These are phyloP conservation scores for Kryptolebias marmoratus DNA, from an alignment of 2,113 vertebrate species.

Conservation along the genomic window DNA sequence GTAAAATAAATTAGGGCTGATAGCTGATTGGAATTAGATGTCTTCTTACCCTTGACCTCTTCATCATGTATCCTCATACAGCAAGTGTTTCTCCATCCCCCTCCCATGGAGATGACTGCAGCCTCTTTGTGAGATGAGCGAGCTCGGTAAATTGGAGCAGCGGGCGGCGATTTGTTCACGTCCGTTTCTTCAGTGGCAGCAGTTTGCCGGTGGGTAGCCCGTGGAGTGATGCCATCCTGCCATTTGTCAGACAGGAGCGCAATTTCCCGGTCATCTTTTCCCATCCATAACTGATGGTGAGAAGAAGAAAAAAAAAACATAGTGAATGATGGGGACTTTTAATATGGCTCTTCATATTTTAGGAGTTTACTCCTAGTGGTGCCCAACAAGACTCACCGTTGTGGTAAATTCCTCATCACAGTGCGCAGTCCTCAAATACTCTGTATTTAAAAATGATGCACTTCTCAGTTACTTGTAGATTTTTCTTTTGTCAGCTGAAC, in stretches of 20 bases:
- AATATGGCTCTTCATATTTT: constrained; percentile 46
- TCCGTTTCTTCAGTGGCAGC: constrained; percentile 63
- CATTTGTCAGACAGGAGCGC: constrained; percentile 73
- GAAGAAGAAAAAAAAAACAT: constrained; percentile 33
- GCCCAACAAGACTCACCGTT: constrained; percentile 34
- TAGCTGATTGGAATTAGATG: constrained; percentile 60
- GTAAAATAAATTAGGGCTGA: constrained; percentile 60
- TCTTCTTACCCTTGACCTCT: constrained; percentile 69
- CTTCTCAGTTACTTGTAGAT: constrained; percentile 52
- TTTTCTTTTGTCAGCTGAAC: constrained; percentile 28
- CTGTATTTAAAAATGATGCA: constrained; percentile 64
- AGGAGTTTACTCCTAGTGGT: constrained; percentile 26
- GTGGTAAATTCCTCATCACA: constrained; percentile 64
- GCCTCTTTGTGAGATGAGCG: constrained; percentile 66
- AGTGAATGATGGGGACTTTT: constrained; percentile 55
- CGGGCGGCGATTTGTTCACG: constrained; percentile 67
- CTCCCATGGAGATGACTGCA: constrained; percentile 52
- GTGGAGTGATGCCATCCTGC: constrained; percentile 63
- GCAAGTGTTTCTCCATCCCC: constrained; percentile 52
- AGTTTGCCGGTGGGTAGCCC: constrained; percentile 68
- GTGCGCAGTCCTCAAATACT: constrained; percentile 44
- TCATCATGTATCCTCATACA: constrained; percentile 40
- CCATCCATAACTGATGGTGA: constrained; percentile 63
- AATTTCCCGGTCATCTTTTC: constrained; percentile 74
- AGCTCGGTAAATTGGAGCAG: constrained; percentile 69